A percentile compares a stretch with the other conserved stretches of the same genome.
These are phyloP conservation scores for Geococcyx californianus DNA, from an alignment of 2,113 vertebrate genomes.

Conservation along the genomic window DNA sequence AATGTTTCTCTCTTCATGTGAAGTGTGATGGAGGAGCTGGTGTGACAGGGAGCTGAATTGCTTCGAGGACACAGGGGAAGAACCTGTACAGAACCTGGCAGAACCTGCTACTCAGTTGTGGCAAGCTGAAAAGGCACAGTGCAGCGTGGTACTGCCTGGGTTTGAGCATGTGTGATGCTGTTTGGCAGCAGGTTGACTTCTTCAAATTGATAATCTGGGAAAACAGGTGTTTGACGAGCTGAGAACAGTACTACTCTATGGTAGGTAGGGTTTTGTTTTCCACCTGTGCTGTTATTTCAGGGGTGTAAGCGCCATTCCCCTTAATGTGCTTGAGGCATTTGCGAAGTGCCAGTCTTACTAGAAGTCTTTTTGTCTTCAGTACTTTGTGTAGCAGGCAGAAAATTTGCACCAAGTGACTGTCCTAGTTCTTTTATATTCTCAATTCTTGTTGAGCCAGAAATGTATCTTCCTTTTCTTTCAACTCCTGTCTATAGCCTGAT, in stretches of 20 bases:
- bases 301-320: neutral
- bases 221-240: neutral
- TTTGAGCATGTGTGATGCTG: neutral
- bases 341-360: neutral
- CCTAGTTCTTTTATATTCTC: neutral
- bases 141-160: neutral
- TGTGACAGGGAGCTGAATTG: neutral
- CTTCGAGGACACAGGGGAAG: neutral
- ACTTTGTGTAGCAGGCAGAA: neutral
- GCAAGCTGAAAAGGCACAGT: neutral
- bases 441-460: conserved; percentile 5
- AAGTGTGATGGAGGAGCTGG: neutral
- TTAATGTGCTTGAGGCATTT: neutral
- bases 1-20: neutral
- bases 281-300: neutral
- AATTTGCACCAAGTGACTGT: neutral
- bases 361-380: neutral
- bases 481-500: neutral
- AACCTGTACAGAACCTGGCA: neutral
- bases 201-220: neutral
- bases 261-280: neutral
- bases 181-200: neutral
- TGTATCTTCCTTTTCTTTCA: neutral
- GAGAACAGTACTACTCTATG: neutral
- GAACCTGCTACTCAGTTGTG: neutral